Conservation (phyloP, 2,113 vertebrate species). For the Myxocyprinus asiaticus region DNA sequence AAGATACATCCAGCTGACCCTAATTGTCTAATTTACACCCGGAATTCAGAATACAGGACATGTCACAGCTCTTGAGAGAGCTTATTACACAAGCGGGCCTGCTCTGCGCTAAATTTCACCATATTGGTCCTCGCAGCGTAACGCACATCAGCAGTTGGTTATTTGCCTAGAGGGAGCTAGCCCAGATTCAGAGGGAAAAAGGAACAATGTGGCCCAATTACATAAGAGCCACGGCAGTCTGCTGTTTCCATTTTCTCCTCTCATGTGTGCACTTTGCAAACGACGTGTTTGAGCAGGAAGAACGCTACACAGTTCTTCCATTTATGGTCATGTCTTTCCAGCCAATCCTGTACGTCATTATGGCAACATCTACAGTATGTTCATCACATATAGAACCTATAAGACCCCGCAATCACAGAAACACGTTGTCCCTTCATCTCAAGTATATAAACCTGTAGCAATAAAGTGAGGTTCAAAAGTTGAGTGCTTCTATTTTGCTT, state of each 20-base stretch:
- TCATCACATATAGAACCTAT: neutral
- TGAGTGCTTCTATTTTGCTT: too few species aligned
- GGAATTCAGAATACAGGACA: neutral
- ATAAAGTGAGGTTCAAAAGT: too few species aligned
- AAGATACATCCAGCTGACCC: neutral
- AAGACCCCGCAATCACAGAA: neutral
- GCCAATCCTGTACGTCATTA: neutral
- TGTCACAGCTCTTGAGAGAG: neutral
- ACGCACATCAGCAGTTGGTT: constrained; percentile 55
- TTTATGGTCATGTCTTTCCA: constrained; percentile 36
- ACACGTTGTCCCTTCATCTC: neutral
- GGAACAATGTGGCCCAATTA: constrained; percentile 56
- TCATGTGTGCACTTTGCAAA: constrained; percentile 2
- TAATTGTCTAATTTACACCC: constrained; percentile 3
- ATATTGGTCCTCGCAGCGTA: constrained; percentile 40
- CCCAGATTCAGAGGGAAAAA: constrained; percentile 58
- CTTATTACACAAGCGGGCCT: constrained; percentile 45
- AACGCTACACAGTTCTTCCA: neutral
- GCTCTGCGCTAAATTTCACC: constrained; percentile 49
- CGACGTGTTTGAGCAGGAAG: constrained; percentile 21
- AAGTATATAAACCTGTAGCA: neutral
- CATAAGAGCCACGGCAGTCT: constrained; percentile 59
- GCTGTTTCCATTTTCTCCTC: neutral
- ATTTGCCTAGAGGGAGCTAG: constrained; percentile 61
- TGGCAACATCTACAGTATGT: constrained; percentile 29